Evolutionary conservation across 2,797 vertebrate species (phyloP).

Genomic region (Potorous gilbertii): DNA sequence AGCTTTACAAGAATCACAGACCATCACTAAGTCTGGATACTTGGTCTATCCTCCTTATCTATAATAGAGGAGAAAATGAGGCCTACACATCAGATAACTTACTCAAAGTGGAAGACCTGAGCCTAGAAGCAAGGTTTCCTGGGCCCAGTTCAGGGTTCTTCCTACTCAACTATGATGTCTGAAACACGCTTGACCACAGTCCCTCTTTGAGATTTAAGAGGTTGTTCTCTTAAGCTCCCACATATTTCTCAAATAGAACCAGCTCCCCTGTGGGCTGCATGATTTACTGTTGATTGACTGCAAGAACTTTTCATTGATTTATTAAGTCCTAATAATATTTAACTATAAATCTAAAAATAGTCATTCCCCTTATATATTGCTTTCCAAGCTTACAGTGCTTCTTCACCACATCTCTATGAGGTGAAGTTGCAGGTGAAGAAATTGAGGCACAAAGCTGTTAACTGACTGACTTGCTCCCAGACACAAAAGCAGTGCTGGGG

Average conservation of each 20-base stretch:
- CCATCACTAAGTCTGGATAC: neutral
- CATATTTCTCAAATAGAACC: neutral
- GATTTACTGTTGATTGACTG: neutral
- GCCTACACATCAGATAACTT: neutral
- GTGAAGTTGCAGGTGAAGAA: neutral
- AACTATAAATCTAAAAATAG: neutral
- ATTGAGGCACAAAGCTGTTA: neutral
- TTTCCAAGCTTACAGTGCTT: neutral
- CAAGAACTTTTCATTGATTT: neutral
- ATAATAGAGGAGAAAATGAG: neutral
- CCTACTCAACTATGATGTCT: neutral
- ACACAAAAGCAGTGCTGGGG: neutral
- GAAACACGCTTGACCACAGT: neutral
- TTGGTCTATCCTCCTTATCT: neutral
- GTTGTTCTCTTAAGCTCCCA: slow-evolving; percentile 9
- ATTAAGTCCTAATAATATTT: neutral
- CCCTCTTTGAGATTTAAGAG: slow-evolving; percentile 35
- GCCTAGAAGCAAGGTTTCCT: neutral
- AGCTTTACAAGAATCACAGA: neutral
- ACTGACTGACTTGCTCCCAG: neutral
- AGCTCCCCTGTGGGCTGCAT: neutral
- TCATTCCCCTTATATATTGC: neutral
- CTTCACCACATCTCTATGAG: neutral
- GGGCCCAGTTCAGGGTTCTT: neutral
- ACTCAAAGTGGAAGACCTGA: neutral